Evolutionary conservation across 2,888 invertebrate genomes (phyloP), one percentile per base, ranked within the genome.

Genomic region (Gibbula magus): DNA sequence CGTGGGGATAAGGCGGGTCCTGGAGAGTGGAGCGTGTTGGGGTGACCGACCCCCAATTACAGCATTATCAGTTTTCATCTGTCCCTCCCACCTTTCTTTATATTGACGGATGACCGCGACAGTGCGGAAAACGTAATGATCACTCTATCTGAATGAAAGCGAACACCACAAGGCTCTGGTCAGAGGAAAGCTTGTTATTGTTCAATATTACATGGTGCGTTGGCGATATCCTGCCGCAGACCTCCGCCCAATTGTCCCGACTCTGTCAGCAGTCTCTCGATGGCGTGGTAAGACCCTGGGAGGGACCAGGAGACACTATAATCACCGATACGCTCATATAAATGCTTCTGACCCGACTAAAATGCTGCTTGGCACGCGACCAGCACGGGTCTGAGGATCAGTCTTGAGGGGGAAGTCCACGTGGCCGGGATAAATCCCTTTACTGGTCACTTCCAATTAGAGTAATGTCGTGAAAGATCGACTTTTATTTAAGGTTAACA

Each of bases 21-120:
- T 32, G 70, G 70, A 39, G 70, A 70, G 20, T 18, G 70, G 39
- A 70, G 70, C 70, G 70, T 70, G 70, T 35, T 7, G 29, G 39
- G 70, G 70, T 70, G 18, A 70, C 70, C 39, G 70, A 70, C 70
- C 70, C 61, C 70, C 70, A 70, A 70, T 70, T 70, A 70, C 20
- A 35, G 70, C 20, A 39, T 70, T 70, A 70, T 70, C 20, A 18
- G 29, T 32, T 20, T 35, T 25, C 56, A 56, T 35, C n/a, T 35
- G 32, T 35, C 39, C 29, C 70, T 16, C 70, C 70, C 70, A 20
- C 20, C 29, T 20, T 35, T 39, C 39, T 39, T 35, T 10, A 35
- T 16, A 35, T 35, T 70, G 70, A 35, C 70, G 35, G 70, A 70
- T 70, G 70, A 70, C 70, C 70, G 70, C 70, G 70, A 39, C 70